Evolutionary conservation across 1,140 invertebrate species (phyloP), one percentile per base, ranked within the genome.

Genomic region (Achroia grisella): DNA sequence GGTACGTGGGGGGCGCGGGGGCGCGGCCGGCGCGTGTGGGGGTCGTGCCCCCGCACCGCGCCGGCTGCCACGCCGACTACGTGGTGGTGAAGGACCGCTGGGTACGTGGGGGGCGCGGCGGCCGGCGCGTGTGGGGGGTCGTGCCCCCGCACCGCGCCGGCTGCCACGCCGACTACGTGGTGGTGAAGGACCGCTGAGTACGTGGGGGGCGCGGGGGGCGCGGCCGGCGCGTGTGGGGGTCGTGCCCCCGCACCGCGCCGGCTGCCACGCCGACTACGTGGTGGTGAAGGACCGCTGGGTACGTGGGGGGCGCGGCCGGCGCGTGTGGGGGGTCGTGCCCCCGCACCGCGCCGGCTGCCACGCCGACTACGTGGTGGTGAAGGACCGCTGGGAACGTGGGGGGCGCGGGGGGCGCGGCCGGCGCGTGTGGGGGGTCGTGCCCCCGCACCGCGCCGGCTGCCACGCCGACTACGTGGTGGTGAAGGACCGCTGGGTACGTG

Each of bases 61-160:
- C 93, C 27, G 96, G 96, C 2, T 89, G 96, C 63, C 96, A 97
- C 84, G 97, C 97, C 87, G 87, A 90, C 52, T 96, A 95, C 5
- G 87, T 88, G 49, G 87, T 97, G 53, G 88, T 91, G 32, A 82
- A 91, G 92, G n/a, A 88, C 89, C 27, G 92, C 92, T 67, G 95
- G 96, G n/a, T 87, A 90, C 45, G 77, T 63, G 11, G 91, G 93
- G 2, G 61, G 70, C 57, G 62, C 1, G 67, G 92, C 43, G 96
- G 95, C 8, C 91, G 95, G 71, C 78, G 93, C 76, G 95, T 98
- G 28, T 94, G 91, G 90, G 95, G 94, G 34, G 92, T 94, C 29
- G 75, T 93, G 32, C 90, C 92, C 17, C 77, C 93, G 33, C 90
- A 93, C 42, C 71, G 87, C 33, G 88, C 89, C 64, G 94, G 94